Base-by-base conservation (phyloP, 2,113 vertebrate genomes). In the Rhipidura dahli region DNA sequence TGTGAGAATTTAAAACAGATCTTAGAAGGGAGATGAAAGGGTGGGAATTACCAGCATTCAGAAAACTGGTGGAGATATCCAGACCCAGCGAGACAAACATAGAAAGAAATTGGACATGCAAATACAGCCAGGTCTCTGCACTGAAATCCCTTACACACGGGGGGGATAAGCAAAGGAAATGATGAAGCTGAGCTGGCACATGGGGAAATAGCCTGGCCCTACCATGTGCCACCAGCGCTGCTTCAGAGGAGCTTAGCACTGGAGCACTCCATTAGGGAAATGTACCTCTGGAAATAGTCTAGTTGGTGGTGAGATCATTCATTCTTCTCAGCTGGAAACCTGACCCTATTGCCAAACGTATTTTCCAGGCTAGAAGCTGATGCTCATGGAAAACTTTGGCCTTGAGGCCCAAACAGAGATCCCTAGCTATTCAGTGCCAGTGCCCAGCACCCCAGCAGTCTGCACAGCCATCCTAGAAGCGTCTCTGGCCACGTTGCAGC, bases 281-380 rank as follows among this genome's bases (percentile, higher is more conserved):
- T 14, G 42, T 71, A 3, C 8, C 23, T 92, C 94, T 96, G 90
- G 91, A 92, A 97, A 94, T 68, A 96, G 68, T 49, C 79, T 18
- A 2, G 78, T 87, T 81, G 33, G 61, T 82, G 87, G 76, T 95
- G 89, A 95, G 89, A 91, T 83, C 85, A 96, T 95, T 96, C 88
- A 73, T 95, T 96, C 85, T 96, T 94, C 91, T 91, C 84, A 81
- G 83, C 40, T 95, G 88, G 94, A 93, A 96, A 91, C 45, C 85
- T 37, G 70, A 93, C 45, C 44, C 73, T 53, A 51, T 83, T 71
- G 64, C 94, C 96, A 94, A 90, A 95, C 42, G 88, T 54, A 68
- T 92, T 96, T 95, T 96, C 86, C 85, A 86, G 82, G 57, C 80
- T 71, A 64, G 53, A 90, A 93, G 88, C 56, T 94, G 86, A 95